Evolutionary conservation across 2,888 invertebrate species (phyloP), one percentile per base, ranked within the genome.

Genomic region (Minunthozetes semirufus): DNA sequence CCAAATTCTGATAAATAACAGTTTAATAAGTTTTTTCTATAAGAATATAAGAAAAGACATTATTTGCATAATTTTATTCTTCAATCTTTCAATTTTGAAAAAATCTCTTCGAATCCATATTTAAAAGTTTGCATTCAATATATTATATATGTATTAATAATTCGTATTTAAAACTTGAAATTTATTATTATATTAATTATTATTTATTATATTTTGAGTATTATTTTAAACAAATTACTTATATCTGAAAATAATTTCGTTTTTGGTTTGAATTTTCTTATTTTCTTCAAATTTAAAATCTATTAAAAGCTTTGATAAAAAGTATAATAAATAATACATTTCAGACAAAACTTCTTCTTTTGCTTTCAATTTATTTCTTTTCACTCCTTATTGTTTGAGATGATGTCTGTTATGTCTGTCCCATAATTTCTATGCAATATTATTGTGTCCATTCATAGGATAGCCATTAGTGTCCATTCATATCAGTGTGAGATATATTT

Each of bases 301-400:
- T 56, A 56, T 53, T 8, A 11, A 56, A 25, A 56, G 56, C 25
- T 56, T 56, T 22, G 56, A 63, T 33, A 63, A 19, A 33, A 63
- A 63, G 61, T 17, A 25, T 33, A 63, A 63, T 63, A 63, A 63
- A 63, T 63, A 63, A 63, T 63, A 63, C 33, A 33, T n/a, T 63
- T 33, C 17, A 29, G 25, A 56, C 22, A 25, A 63, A n/a, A 63
- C 33, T 63, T 33, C 33, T 63, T 33, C 17, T 33, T 4, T 8
- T 17, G 15, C 29, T 2, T 33, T 29, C 6, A 22, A 22, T 15
- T 59, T 9, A 11, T 59, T 33, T 22, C 9, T 33, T 33, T 29
- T 17, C 13, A 29, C 5, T n/a, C 19, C 5, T n/a, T 9, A 22
- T 63, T 63, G 15, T 29, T 63, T 63, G 29, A 33, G 29, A 25